phyloP scores from a whole-genome alignment of 2,113 vertebrate species.

The Leuciscus idus region DNA sequence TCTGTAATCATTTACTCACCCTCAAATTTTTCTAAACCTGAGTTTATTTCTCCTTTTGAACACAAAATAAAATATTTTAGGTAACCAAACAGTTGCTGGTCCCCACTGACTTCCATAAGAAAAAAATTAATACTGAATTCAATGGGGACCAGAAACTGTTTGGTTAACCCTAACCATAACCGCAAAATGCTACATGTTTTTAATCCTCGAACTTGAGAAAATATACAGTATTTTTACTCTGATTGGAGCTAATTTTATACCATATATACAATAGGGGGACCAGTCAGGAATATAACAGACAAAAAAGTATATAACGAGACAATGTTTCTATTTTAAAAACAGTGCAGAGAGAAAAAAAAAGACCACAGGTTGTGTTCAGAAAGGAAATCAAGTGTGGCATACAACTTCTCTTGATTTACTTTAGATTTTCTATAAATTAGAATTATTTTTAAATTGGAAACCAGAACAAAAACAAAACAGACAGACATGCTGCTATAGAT shows the following conservation, averaged over 20 bases:
- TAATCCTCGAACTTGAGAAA: neutral
- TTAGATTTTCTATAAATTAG: slow-evolving; percentile 34
- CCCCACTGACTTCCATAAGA: no score
- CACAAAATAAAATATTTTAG: no score
- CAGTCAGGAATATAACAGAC: slow-evolving; percentile 57
- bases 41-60: no score
- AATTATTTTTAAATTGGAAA: slow-evolving; percentile 62
- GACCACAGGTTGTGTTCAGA: neutral
- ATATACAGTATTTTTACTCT: neutral
- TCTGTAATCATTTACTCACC: no score
- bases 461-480: slow-evolving; percentile 47
- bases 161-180: no score
- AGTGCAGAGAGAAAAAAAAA: slow-evolving; percentile 39
- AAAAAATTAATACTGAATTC: no score
- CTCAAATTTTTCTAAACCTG: no score
- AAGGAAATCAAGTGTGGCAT: slow-evolving; percentile 61
- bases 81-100: no score
- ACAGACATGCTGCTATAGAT: slow-evolving; percentile 38
- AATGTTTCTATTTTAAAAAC: neutral
- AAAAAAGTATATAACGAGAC: slow-evolving; percentile 52
- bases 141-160: no score
- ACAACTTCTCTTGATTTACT: slow-evolving; percentile 60
- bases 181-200: neutral
- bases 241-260: slow-evolving; percentile 59
- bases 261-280: slow-evolving; percentile 61